A percentile compares a stretch with the other conserved stretches of the same genome.
Conservation (phyloP, 2,113 vertebrate genomes). For the Butastur rufipennis region DNA sequence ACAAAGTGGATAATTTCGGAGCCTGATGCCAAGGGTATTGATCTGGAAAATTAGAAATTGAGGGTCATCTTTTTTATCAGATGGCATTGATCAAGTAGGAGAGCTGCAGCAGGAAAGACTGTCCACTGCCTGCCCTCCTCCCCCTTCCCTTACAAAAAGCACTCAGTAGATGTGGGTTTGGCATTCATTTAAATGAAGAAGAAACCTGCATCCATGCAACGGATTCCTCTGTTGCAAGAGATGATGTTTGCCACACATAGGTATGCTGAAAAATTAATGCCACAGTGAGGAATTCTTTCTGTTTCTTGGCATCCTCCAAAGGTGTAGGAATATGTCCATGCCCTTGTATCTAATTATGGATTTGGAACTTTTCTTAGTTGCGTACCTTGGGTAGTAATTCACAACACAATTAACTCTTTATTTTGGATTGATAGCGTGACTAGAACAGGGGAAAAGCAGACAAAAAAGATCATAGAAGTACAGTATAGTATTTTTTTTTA, state of each 20-base stretch:
- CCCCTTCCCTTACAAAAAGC: neutral
- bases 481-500: neutral
- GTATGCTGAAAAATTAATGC: neutral
- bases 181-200: neutral
- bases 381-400: neutral
- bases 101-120: neutral
- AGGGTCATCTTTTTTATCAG: neutral
- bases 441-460: neutral
- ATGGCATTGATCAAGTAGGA: neutral
- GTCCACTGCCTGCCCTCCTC: neutral
- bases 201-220: neutral
- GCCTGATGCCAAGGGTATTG: neutral
- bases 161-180: neutral
- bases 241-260: neutral
- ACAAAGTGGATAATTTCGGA: neutral
- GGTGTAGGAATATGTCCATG: neutral
- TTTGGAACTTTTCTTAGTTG: neutral
- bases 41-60: neutral
- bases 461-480: neutral
- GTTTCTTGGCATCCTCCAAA: neutral
- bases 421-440: neutral
- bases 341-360: neutral
- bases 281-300: neutral
- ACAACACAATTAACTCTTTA: neutral
- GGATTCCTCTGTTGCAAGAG: neutral